Evolutionary conservation across 2,888 invertebrate genomes (phyloP), one percentile per base, ranked within the genome.

Genomic region (Cenopis cana): DNA sequence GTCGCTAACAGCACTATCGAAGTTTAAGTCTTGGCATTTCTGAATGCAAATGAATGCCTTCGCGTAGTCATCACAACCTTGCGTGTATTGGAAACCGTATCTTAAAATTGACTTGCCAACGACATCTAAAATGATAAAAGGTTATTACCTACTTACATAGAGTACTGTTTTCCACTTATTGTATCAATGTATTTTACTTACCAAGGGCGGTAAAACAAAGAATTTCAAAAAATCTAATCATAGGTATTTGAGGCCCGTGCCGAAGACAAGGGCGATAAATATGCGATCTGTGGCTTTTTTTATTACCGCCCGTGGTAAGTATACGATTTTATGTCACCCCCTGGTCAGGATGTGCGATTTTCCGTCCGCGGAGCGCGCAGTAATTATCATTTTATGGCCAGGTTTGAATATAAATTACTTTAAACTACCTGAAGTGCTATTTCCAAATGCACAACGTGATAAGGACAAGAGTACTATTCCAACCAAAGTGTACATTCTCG

Each of bases 21-120:
- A 71, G 33, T 67, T 55, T 36, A 61, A 50, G 18, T 71, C 67
- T 18, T 61, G 60, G 52, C 71, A 71, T 67, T 71, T 71, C 55
- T 46, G 49, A 49, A 71, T 33, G 17, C 71, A 71, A 56, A 71
- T 55, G 67, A 56, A 71, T 8, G 67, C 46, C 29, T 71, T 71
- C 18, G 49, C 61, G n/a, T 50, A 71, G 49, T 61, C 36, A 50
- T 18, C 46, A 20, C 71, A 71, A 14, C 50, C 60, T 14, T 60
- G 38, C 10, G 61, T 67, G 29, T 67, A 3, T 38, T 71, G 71
- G 11, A 71, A 67, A 11, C 71, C 71, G 20, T 67, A 71, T 11
- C 71, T 52, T 24, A 66, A 36, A 36, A 59, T 36, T n/a, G 59
- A 12, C 18, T 70, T 70, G 17, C 55, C 59, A 18, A 54, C 9